A percentile compares a stretch with the other conserved stretches of the same genome.
Evolutionary conservation across 2,888 invertebrate species (phyloP).

Genomic region (Erebia epiphron): DNA sequence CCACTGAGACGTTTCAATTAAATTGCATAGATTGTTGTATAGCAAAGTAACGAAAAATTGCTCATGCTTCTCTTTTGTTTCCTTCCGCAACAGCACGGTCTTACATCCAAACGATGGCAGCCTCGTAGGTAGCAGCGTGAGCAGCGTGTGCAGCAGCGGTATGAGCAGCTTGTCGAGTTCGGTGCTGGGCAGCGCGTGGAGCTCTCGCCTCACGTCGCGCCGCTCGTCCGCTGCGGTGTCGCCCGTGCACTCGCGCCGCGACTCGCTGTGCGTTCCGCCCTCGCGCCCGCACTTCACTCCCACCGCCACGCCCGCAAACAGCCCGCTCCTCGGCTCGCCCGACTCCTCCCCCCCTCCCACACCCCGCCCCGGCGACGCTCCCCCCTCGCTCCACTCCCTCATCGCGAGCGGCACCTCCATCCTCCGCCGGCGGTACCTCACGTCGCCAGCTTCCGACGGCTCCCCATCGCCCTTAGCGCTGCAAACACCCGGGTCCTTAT

Average conservation of each 20-base stretch:
- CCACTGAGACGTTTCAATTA: background rate
- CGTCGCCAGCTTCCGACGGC: constrained; percentile 82
- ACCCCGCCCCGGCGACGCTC: constrained; percentile 85
- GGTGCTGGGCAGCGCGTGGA: constrained; percentile 83
- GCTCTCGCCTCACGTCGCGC: constrained; percentile 85
- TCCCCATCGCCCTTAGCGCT: constrained; percentile 85
- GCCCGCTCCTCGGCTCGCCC: constrained; percentile 87
- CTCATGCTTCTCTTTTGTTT: constrained; percentile 38
- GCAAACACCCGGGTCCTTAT: constrained; percentile 83
- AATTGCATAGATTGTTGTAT: constrained; percentile 24
- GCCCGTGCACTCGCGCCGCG: constrained; percentile 87
- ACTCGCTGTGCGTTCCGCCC: constrained; percentile 89
- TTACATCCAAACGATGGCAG: constrained; percentile 95
- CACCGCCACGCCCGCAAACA: constrained; percentile 94
- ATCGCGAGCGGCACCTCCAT: constrained; percentile 78
- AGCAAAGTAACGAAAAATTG: constrained; percentile 24
- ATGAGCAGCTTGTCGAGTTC: constrained; percentile 79
- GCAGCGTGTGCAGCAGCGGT: constrained; percentile 83
- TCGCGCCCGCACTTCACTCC: constrained; percentile 88
- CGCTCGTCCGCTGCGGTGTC: constrained; percentile 77
- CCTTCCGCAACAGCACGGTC: constrained; percentile 85
- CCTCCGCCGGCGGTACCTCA: constrained; percentile 77
- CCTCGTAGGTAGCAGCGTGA: constrained; percentile 86
- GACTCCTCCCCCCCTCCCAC: constrained; percentile 79
- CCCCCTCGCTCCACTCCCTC: constrained; percentile 78